Evolutionary conservation across 2,888 invertebrate species (phyloP), one percentile per base, ranked within the genome.

Genomic region (Globia sparganii): DNA sequence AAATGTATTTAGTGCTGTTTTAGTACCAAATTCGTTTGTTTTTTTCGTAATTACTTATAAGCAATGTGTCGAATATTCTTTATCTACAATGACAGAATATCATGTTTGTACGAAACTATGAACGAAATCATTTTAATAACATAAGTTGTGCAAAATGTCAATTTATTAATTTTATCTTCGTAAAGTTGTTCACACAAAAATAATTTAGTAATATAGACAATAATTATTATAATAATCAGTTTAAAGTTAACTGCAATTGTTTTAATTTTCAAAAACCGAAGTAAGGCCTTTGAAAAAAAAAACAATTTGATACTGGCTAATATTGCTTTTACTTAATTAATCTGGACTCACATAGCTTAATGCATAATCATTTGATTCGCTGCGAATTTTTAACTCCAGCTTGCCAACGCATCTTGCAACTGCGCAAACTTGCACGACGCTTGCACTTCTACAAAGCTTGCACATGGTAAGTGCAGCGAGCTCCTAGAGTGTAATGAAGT

Each of bases 131-230:
- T 87, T 78, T 88, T 81, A 87, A 76, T 85, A 91, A 89, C 89
- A 90, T 90, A 91, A 88, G 93, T 94, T 94, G 92, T 94, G 93
- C 91, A 87, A 90, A 81, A 90, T 86, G 93, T 93, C 93, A 93
- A 93, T 94, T 93, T 90, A 81, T 91, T 91, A 91, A 89, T 90
- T 90, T 89, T 86, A 85, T 82, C 81, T 80, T 78, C 77, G 82
- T 85, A 85, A 86, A 64, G 81, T 88, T 85, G 88, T 77, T 78
- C 81, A 86, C 79, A 82, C 79, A 79, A 83, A 31, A 18, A 15
- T 1, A 31, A n/a, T 69, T 77, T 59, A 68, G 40, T 74, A 5
- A 34, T 31, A 56, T 83, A 83, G 81, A 58, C 75, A 75, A 75
- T 75, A 78, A 43, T 81, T 77, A 79, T 68, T 37, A 9, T 58